phyloP scores from a whole-genome alignment of 2,797 vertebrate species.

The Sitta carolinensis region DNA sequence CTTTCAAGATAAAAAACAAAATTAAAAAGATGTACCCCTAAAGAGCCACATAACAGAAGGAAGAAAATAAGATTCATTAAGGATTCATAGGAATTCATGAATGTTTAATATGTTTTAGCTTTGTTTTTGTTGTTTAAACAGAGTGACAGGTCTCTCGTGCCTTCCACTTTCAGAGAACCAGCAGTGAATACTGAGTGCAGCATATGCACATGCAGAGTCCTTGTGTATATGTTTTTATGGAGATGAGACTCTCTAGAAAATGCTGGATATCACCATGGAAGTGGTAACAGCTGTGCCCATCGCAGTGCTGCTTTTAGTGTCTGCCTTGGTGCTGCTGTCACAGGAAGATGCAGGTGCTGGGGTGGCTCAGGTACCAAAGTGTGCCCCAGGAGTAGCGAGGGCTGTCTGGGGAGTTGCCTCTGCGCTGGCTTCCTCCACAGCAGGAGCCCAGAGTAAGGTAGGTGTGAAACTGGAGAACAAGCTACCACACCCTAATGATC shows the following conservation, averaged over 20 bases:
- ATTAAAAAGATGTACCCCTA: neutral
- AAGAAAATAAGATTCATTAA: neutral
- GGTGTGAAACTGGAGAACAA: neutral
- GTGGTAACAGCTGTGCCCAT: neutral
- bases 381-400: neutral
- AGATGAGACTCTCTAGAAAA: neutral
- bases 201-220: rapidly evolving
- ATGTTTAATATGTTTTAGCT: neutral
- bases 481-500: neutral
- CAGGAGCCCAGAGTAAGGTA: neutral
- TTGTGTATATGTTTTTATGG: neutral
- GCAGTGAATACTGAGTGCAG: neutral
- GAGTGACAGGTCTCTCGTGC: neutral
- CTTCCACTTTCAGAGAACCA: neutral
- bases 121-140: neutral
- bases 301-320: rapidly evolving
- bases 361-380: neutral
- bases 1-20: neutral
- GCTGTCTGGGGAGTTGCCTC: neutral
- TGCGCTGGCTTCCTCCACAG: rapidly evolving
- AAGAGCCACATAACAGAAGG: neutral
- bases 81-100: neutral
- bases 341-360: neutral
- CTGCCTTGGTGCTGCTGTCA: neutral
- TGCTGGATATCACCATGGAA: rapidly evolving